Base-by-base conservation (phyloP, 2,113 vertebrate species). In the Antechinus flavipes region DNA sequence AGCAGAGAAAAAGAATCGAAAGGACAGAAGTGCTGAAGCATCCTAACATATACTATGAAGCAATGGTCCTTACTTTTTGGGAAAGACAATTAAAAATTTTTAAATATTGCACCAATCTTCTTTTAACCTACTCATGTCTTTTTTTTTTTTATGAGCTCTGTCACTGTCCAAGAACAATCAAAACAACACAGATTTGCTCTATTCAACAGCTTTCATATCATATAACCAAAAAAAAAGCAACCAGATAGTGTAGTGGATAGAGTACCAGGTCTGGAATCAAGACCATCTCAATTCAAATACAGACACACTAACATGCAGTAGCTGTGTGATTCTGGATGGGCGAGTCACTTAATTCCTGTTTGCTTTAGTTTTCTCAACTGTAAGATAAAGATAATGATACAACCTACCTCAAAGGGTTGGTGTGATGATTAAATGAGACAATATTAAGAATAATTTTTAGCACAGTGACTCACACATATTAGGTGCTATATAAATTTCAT, bases 1-100 rank as follows among this genome's bases (percentile, higher is more conserved):
- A 95, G 96, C 54, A 97, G 94, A 98, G 23, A 98, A 84, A 98
- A 90, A 98, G 96, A 95, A 94, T 84, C 96, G 90, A 95, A 47
- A 97, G 90, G 93, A 49, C 93, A 93, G 91, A 98, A 95, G 90
- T 54, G 35, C 93, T 90, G 22, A 97, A 49, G 90, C 92, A 96
- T 58, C 53, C 93, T 92, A 94, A 91, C 90, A 93, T 35, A 92
- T 3, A 90, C 47, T 89, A 93, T 54, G 42, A 35, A 92, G 90
- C 68, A 90, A 90, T 68, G 27, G 91, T 95, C 84, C 96, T 91
- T 90, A 92, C 14, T 54, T 96, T 94, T 93, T 56, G 93, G 95
- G 90, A 92, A 96, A 30, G 47, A 93, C 90, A 68, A 94, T 56
- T 46, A 7, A 94, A 95, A 96, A 96, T 96, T 56, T 68, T 96